Base-by-base conservation (phyloP, 2,113 vertebrate species). In the Falcunculus frontatus region DNA sequence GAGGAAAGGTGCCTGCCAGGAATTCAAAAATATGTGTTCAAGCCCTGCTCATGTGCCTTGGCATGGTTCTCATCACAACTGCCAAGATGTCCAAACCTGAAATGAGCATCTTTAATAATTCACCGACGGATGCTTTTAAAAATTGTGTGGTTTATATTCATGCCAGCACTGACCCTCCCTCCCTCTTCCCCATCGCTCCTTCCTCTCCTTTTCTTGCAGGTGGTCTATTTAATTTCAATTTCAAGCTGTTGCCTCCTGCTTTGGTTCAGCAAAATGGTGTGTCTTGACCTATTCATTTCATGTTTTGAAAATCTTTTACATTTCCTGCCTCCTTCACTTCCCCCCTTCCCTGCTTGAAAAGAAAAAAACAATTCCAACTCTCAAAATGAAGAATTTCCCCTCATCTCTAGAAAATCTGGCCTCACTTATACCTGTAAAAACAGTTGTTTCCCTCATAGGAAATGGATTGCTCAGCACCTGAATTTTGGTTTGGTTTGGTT, bases 201-300 rank as follows among this genome's bases (percentile, higher is more conserved):
- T 97, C 87, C 88, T 90, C 93, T 91, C 94, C 59, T 30, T 96
- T 97, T 96, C 97, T 97, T 97, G 91, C 97, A 97, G 97, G 97
- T 98, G 97, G 97, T 97, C 97, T 94, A 55, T 95, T 97, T 96
- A 95, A 96, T 97, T 97, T 93, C 87, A 94, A 63, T 96, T 93
- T 90, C 91, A 95, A 94, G 87, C 88, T 97, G 93, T 94, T 95
- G 82, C 97, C 79, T 92, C 92, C 87, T 96, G 93, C 96, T 94
- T 97, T 96, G 88, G 93, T 93, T 97, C 90, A 91, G 93, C 86
- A 96, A 91, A 94, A 94, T 96, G 84, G 93, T 65, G 67, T 96
- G 94, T 95, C 97, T 89, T 96, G 92, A 93, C 69, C 89, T 91
- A 76, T 95, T 95, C 90, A 96, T 96, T 97, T 96, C 89, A 96